These are phyloP conservation scores for Actinemys pallida DNA, from an alignment of 2,113 vertebrate genomes.

Conservation along the genomic window DNA sequence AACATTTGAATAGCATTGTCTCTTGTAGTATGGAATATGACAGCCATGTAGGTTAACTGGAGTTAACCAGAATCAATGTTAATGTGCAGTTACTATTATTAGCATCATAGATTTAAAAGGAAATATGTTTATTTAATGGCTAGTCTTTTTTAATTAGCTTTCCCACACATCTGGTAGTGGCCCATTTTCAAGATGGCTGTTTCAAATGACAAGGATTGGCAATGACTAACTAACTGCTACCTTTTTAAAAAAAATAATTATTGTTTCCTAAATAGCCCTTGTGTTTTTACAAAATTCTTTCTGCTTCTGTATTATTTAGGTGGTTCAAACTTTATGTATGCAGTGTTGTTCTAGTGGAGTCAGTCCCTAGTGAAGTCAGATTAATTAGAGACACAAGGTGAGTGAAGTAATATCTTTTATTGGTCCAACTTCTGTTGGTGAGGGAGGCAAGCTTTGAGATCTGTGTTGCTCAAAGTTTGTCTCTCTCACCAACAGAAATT, in stretches of 20 bases:
- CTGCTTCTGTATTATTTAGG: slow-evolving; percentile 46
- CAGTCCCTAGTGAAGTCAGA: neutral
- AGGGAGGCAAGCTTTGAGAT: neutral
- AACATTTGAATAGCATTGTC: neutral
- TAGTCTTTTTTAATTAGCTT: neutral
- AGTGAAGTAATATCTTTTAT: neutral
- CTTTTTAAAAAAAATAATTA: slow-evolving; percentile 28
- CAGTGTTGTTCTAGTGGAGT: neutral
- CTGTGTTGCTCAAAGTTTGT: neutral
- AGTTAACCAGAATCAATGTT: neutral
- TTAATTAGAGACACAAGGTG: neutral
- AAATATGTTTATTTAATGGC: neutral
- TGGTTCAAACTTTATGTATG: neutral
- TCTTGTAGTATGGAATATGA: neutral
- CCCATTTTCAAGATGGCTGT: slow-evolving; percentile 1
- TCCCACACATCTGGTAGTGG: neutral
- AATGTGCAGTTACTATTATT: neutral
- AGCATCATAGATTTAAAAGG: rapidly evolving
- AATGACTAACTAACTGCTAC: slow-evolving; percentile 1
- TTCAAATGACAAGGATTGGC: slow-evolving; percentile 34
- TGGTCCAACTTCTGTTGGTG: neutral
- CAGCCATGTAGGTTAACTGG: neutral
- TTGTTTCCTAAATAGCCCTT: neutral
- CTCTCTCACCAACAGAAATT: neutral
- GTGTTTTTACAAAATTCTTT: slow-evolving; percentile 30